Conservation (phyloP, 2,113 vertebrate genomes). For the Oryzias woworae region DNA sequence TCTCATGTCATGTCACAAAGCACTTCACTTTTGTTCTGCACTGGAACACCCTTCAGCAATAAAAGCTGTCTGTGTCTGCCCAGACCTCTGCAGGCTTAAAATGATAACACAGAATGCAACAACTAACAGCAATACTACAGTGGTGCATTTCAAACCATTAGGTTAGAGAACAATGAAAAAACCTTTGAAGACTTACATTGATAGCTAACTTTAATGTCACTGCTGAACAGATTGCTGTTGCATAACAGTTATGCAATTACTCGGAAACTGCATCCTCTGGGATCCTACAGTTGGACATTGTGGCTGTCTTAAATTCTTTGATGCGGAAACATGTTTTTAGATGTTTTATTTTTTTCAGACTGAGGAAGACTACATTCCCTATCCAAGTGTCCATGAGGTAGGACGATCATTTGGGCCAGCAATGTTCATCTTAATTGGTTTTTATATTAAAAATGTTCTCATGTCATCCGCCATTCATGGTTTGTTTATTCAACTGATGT, state of each 20-base stretch:
- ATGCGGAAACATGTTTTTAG: constrained; percentile 12
- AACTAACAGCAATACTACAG: constrained; percentile 2
- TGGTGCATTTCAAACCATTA: too few relatives aligned
- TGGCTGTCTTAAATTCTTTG: constrained; percentile 40
- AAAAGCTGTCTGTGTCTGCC: too few relatives aligned
- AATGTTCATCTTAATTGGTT: neutral
- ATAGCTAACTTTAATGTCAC: constrained; percentile 7
- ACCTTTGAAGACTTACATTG: constrained; percentile 1
- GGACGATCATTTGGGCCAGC: neutral
- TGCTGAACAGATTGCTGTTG: constrained; percentile 25
- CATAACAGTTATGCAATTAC: constrained; percentile 40
- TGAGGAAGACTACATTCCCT: constrained; percentile 97
- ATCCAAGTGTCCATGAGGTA: constrained; percentile 98
- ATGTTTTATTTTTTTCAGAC: constrained; percentile 79
- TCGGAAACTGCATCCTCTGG: constrained; percentile 27
- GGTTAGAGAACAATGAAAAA: neutral
- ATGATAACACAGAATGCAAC: neutral
- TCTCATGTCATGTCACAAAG: too few relatives aligned
- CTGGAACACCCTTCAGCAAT: too few relatives aligned
- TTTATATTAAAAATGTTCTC: neutral
- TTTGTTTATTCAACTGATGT: neutral
- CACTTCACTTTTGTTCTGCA: too few relatives aligned
- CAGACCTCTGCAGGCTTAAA: constrained; percentile 5
- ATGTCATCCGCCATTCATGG: neutral
- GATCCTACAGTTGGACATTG: constrained; percentile 26